These are phyloP conservation scores for Orius laevigatus DNA, from an alignment of 1,140 invertebrate genomes.

Conservation along the genomic window DNA sequence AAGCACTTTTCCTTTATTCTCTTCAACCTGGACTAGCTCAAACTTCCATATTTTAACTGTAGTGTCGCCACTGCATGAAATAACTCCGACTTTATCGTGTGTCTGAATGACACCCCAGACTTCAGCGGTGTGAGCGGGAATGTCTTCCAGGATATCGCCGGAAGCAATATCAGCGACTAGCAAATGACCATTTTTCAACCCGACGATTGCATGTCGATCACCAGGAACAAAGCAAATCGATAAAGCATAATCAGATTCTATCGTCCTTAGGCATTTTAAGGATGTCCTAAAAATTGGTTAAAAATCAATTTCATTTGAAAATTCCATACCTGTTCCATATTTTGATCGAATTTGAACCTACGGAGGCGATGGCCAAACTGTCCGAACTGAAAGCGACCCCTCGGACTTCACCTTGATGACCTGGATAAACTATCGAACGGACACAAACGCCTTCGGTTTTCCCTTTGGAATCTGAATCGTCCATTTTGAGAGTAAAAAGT, in stretches of 20 bases:
- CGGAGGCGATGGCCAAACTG: slow-evolving; percentile 68
- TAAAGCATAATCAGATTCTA: slow-evolving; percentile 48
- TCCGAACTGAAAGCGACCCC: slow-evolving; percentile 82
- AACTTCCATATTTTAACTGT: slow-evolving; percentile 91
- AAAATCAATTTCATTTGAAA: slow-evolving; percentile 1
- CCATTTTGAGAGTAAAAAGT: slow-evolving; percentile 38
- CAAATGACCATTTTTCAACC: slow-evolving; percentile 71
- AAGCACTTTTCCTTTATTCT: slow-evolving; percentile 46
- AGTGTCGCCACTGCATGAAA: slow-evolving; percentile 73
- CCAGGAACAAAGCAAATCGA: slow-evolving; percentile 75
- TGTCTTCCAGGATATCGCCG: slow-evolving; percentile 56
- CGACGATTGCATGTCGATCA: slow-evolving; percentile 78
- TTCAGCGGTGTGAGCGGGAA: slow-evolving; percentile 62
- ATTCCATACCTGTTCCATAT: slow-evolving; percentile 71
- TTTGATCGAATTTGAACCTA: slow-evolving; percentile 73
- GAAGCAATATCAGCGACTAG: slow-evolving; percentile 75
- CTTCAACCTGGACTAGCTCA: slow-evolving; percentile 53
- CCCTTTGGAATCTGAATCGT: slow-evolving; percentile 30
- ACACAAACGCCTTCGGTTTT: slow-evolving; percentile 35
- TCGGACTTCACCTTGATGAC: slow-evolving; percentile 79
- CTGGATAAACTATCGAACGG: slow-evolving; percentile 40
- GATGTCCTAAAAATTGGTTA: slow-evolving; percentile 41
- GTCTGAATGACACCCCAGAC: slow-evolving; percentile 61
- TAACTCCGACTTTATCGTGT: slow-evolving; percentile 63
- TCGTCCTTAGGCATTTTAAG: slow-evolving; percentile 67